A percentile compares a stretch with the other conserved stretches of the same genome.
These are phyloP conservation scores for Bolinopsis microptera DNA, from an alignment of 37 sponge, comb jelly and placozoan genomes.

Conservation along the genomic window DNA sequence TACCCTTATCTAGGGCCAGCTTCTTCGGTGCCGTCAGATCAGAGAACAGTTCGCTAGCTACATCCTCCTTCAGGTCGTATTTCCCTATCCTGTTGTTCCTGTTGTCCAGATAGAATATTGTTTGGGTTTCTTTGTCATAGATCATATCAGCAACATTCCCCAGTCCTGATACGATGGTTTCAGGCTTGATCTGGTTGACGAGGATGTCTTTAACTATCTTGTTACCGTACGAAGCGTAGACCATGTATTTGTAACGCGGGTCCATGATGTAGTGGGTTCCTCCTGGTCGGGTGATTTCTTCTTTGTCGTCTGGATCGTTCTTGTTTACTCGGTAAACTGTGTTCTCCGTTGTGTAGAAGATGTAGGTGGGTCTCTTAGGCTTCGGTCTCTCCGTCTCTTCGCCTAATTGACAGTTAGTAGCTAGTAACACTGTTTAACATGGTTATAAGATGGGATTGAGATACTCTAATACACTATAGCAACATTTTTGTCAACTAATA, in stretches of 20 bases:
- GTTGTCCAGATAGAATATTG: constrained; percentile 4
- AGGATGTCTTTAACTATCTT: neutral
- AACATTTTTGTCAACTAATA: no score
- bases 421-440: no score
- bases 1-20: neutral
- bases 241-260: constrained; percentile 1
- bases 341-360: neutral
- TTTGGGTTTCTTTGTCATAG: neutral
- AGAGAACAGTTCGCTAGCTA: neutral
- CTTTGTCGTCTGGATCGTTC: neutral
- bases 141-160: neutral
- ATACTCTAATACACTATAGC: no score
- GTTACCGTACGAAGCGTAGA: neutral
- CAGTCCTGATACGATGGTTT: neutral
- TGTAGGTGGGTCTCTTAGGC: neutral
- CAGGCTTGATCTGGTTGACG: neutral
- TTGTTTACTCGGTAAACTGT: neutral
- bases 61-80: neutral
- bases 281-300: neutral
- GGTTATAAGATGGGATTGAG: no score
- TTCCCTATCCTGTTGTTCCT: neutral
- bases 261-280: neutral
- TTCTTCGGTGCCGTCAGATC: neutral
- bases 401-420: no score
- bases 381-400: neutral